These are phyloP conservation scores for Lycocorax pyrrhopterus DNA, from an alignment of 2,113 vertebrate genomes.

Conservation along the genomic window DNA sequence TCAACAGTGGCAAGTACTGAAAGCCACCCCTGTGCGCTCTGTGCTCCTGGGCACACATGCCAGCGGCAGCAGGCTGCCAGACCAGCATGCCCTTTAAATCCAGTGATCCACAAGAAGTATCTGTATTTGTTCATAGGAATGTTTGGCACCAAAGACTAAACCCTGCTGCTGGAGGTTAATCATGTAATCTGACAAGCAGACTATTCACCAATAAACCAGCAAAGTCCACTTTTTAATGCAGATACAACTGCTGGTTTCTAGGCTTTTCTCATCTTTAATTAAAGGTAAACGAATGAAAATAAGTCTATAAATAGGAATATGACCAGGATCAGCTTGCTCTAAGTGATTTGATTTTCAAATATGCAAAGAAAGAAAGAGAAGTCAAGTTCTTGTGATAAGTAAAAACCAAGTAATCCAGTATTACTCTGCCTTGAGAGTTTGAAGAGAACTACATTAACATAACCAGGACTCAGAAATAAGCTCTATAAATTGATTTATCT, in stretches of 20 bases:
- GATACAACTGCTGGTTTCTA: neutral
- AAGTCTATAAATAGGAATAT: neutral
- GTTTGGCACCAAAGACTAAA: neutral
- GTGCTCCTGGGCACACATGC: neutral
- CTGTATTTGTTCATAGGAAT: neutral
- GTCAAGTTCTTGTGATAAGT: neutral
- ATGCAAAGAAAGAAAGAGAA: neutral
- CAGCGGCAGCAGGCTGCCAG: neutral
- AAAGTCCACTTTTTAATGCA: neutral
- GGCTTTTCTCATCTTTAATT: neutral
- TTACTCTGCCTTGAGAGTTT: neutral
- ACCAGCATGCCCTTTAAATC: neutral
- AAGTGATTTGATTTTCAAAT: constrained; percentile 8
- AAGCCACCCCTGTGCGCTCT: fast-evolving
- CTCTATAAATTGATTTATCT: constrained; percentile 30
- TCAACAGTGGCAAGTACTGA: neutral
- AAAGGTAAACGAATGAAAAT: neutral
- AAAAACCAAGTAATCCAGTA: neutral
- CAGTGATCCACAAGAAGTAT: neutral
- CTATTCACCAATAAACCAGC: neutral
- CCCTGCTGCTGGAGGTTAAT: neutral
- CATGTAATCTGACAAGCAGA: neutral
- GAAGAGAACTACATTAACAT: neutral
- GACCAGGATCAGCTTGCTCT: neutral
- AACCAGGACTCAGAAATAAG: neutral